Conservation (phyloP, 2,888 invertebrate genomes). For the Junonia oenone region DNA sequence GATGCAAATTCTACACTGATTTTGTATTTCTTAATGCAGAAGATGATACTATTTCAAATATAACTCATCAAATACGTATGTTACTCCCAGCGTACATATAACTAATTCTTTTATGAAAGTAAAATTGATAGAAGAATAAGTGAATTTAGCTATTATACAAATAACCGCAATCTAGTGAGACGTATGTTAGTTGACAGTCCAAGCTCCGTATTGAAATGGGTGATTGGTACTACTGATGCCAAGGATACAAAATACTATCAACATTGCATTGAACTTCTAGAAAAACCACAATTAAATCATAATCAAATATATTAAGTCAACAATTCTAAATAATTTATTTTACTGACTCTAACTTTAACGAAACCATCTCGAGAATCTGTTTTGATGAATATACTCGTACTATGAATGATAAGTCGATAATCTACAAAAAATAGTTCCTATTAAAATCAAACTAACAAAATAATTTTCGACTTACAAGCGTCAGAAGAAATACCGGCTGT, state of each 20-base stretch:
- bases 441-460: neutral
- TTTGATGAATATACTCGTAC: constrained; percentile 30
- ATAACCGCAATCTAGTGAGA: neutral
- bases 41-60: constrained; percentile 21
- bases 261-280: constrained; percentile 34
- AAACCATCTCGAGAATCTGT: constrained; percentile 22
- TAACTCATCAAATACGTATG: constrained; percentile 20
- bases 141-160: neutral
- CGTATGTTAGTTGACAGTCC: neutral
- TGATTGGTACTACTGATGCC: constrained; percentile 19
- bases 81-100: neutral
- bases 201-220: constrained; percentile 26
- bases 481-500: neutral
- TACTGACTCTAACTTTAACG: constrained; percentile 19
- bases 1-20: constrained; percentile 29
- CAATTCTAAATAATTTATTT: constrained; percentile 20
- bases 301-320: constrained; percentile 29
- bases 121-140: neutral
- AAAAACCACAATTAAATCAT: constrained; percentile 33
- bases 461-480: neutral
- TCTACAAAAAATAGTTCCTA: constrained; percentile 1
- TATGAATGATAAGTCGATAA: constrained; percentile 9
- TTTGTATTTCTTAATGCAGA: constrained; percentile 29
- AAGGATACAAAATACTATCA: constrained; percentile 35
- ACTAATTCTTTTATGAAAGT: neutral